Evolutionary conservation across 2,888 invertebrate species (phyloP).

Genomic region (Trichacis sp.): DNA sequence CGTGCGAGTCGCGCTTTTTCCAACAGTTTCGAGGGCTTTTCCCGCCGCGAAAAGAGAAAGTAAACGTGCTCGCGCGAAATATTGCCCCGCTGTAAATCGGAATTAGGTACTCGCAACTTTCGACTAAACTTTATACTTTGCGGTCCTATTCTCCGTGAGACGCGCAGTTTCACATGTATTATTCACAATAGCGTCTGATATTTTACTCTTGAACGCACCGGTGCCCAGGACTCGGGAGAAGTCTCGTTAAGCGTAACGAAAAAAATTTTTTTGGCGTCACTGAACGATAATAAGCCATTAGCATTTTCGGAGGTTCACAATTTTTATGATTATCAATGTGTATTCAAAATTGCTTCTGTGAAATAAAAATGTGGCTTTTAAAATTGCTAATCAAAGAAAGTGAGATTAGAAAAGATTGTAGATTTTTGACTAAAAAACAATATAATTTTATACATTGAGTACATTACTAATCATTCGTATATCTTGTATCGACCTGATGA

Average conservation of each 20-base stretch:
- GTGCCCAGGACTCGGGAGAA: slow-evolving; percentile 46
- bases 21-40: not conserved
- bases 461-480: too few relatives aligned
- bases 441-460: too few relatives aligned
- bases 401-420: too few relatives aligned
- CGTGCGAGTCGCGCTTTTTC: not conserved
- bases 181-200: slow-evolving; percentile 46
- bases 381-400: too few relatives aligned
- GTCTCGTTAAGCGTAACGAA: slow-evolving; percentile 40
- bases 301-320: too few relatives aligned
- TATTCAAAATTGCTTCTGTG: too few relatives aligned
- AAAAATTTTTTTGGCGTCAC: slow-evolving; percentile 40
- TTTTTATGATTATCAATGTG: too few relatives aligned
- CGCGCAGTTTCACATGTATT: not conserved
- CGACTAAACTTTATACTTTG: slow-evolving; percentile 45
- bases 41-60: slow-evolving; percentile 6
- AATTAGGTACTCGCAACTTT: slow-evolving; percentile 25
- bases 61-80: slow-evolving; percentile 10
- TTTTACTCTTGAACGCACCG: slow-evolving; percentile 61
- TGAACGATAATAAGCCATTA: slow-evolving; percentile 9
- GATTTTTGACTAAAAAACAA: too few relatives aligned
- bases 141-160: not conserved
- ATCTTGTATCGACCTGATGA: too few relatives aligned
- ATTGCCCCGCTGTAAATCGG: slow-evolving; percentile 5
- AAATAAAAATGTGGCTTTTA: too few relatives aligned